These are phyloP conservation scores for Perca fluviatilis DNA, from an alignment of 2,113 vertebrate genomes.

Conservation along the genomic window DNA sequence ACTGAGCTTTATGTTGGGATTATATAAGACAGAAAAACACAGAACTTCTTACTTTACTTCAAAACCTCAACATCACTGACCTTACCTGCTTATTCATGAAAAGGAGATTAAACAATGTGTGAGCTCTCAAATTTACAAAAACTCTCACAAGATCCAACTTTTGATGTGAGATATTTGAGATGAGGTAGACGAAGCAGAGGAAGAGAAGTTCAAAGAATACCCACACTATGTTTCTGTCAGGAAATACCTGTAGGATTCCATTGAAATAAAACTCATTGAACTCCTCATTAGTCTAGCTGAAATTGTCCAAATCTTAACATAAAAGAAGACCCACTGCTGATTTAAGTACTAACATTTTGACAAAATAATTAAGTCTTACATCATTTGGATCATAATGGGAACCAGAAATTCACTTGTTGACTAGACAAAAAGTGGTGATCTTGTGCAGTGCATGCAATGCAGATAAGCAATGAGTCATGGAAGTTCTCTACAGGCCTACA, in stretches of 20 bases:
- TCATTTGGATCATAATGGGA: slow-evolving; percentile 17
- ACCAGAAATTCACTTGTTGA: slow-evolving; percentile 1
- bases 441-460: neutral
- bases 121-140: neutral
- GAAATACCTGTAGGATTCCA: neutral
- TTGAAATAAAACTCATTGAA: slow-evolving; percentile 2
- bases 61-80: neutral
- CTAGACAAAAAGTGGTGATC: neutral
- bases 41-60: neutral
- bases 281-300: neutral
- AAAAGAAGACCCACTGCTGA: neutral
- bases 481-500: neutral
- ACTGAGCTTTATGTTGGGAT: slow-evolving; percentile 49
- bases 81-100: slow-evolving; percentile 3
- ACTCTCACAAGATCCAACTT: neutral
- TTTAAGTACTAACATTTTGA: neutral
- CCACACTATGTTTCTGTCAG: neutral
- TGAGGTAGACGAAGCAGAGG: neutral
- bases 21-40: slow-evolving; percentile 33
- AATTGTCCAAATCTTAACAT: neutral
- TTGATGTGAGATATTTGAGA: slow-evolving; percentile 27
- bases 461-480: neutral
- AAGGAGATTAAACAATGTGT: neutral
- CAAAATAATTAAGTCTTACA: neutral
- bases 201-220: neutral